phyloP scores from a whole-genome alignment of 2,113 vertebrate genomes.

The Poeciliopsis retropinna region DNA sequence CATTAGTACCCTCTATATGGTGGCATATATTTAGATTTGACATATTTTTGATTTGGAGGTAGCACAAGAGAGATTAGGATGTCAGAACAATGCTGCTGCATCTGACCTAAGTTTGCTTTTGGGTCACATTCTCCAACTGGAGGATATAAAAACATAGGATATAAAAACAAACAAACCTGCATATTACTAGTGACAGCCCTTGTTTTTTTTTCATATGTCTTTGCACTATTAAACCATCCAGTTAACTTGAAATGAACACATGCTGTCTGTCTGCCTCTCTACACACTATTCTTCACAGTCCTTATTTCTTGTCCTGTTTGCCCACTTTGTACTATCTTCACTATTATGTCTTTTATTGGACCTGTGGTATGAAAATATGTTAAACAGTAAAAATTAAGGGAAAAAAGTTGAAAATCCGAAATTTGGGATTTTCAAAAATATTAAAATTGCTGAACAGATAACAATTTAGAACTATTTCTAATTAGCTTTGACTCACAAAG shows the following conservation, averaged over 20 bases:
- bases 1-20: slow-evolving; percentile 12
- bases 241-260: slow-evolving; percentile 69
- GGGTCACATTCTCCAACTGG: slow-evolving; percentile 58
- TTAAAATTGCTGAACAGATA: not conserved
- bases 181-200: slow-evolving; percentile 54
- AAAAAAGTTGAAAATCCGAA: not conserved
- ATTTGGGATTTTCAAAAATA: too few relatives aligned
- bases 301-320: slow-evolving; percentile 22
- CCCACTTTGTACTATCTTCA: slow-evolving; percentile 17
- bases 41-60: slow-evolving; percentile 38
- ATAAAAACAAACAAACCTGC: slow-evolving; percentile 71
- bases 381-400: not conserved
- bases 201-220: slow-evolving; percentile 53
- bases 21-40: slow-evolving; percentile 1
- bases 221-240: slow-evolving; percentile 71
- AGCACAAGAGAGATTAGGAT: slow-evolving; percentile 32
- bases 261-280: slow-evolving; percentile 48
- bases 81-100: slow-evolving; percentile 41
- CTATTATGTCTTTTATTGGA: slow-evolving; percentile 30
- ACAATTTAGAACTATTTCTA: not conserved
- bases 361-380: not conserved
- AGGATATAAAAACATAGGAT: slow-evolving; percentile 64
- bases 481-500: not conserved
- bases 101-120: slow-evolving; percentile 57
- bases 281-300: slow-evolving; percentile 47